phyloP scores from a whole-genome alignment of 2,113 vertebrate genomes.

The Tragelaphus strepsiceros region DNA sequence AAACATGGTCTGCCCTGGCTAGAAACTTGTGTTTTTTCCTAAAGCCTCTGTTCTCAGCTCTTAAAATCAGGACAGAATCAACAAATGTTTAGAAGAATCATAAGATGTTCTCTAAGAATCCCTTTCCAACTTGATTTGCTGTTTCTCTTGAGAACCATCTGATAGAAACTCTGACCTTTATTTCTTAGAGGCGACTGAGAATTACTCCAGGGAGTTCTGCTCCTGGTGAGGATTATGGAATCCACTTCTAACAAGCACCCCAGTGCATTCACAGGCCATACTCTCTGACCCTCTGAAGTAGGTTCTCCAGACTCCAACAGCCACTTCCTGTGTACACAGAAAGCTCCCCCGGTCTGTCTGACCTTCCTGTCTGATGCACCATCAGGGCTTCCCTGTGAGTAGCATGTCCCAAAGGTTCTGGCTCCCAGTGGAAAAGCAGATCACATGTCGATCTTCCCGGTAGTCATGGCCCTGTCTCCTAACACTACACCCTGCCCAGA shows the following conservation, averaged over 20 bases:
- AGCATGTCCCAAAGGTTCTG: neutral
- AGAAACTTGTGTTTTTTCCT: neutral
- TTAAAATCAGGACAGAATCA: neutral
- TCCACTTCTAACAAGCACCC: conserved; percentile 1
- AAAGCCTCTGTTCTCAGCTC: neutral
- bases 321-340: too few relatives aligned
- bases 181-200: neutral
- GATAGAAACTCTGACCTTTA: conserved; percentile 21
- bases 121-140: conserved; percentile 21
- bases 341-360: neutral
- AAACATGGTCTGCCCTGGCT: neutral
- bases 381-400: neutral
- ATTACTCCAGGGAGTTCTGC: neutral
- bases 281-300: neutral
- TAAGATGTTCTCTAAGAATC: neutral
- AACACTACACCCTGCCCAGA: rapidly evolving
- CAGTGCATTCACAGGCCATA: neutral
- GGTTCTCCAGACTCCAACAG: rapidly evolving
- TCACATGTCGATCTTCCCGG: neutral
- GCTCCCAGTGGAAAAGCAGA: neutral
- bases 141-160: neutral
- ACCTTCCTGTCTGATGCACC: neutral
- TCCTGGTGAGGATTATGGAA: conserved; percentile 5
- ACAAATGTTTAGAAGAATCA: neutral
- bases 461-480: neutral